Conservation (phyloP, 2,888 invertebrate genomes). For the Liodrosophila aerea region DNA sequence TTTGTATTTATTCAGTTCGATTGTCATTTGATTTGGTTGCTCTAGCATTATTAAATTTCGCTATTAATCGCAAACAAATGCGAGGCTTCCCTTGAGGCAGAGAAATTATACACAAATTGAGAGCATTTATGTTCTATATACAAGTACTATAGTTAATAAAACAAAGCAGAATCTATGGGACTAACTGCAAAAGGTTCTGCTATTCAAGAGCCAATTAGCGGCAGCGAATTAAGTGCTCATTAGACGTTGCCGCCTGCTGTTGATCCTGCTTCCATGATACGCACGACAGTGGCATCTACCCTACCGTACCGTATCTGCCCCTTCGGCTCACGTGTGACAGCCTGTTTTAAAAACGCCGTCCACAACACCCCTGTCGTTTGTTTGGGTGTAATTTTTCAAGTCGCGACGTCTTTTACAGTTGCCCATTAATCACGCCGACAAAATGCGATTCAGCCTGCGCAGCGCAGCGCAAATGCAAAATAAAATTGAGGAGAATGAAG, state of each 20-base stretch:
- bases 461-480: conserved; percentile 28
- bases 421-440: conserved; percentile 69
- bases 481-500: conserved; percentile 11
- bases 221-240: conserved; percentile 68
- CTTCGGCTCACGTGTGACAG: conserved; percentile 60
- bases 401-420: conserved; percentile 73
- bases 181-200: not conserved
- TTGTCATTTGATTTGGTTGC: conserved; percentile 7
- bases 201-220: conserved; percentile 59
- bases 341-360: conserved; percentile 63
- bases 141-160: too few species aligned
- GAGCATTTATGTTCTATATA: too few species aligned
- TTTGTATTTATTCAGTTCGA: conserved; percentile 13
- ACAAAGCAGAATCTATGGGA: too few species aligned
- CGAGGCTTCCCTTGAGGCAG: too few species aligned
- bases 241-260: conserved; percentile 36
- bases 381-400: conserved; percentile 75
- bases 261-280: conserved; percentile 45
- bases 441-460: conserved; percentile 64
- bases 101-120: too few species aligned
- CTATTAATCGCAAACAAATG: conserved; percentile 37
- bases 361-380: conserved; percentile 61
- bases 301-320: conserved; percentile 1
- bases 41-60: conserved; percentile 46
- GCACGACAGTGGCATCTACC: conserved; percentile 22